Base-by-base conservation (phyloP, 92 coral and sea anemone species). In the Parazoanthus darwini region DNA sequence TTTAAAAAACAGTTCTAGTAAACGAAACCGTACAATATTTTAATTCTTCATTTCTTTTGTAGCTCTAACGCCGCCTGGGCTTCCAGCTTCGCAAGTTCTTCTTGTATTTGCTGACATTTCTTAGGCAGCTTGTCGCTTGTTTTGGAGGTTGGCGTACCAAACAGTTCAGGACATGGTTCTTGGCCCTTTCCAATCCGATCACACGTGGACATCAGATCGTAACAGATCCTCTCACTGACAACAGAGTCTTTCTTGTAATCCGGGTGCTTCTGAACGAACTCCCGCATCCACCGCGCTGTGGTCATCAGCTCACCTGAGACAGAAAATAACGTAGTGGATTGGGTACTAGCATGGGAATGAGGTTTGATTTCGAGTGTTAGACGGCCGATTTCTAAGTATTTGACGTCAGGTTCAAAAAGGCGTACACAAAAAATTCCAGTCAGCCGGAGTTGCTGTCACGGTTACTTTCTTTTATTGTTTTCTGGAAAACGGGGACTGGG, bases 201-300 rank as follows among this genome's bases (percentile, higher is more conserved):
- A 71, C 98, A 95, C 48, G 94, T 91, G 90, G 88, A 89, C 88
- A 97, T 51, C 6, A 97, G 94, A 65, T 97, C 99, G 89, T 97
- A 97, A 91, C 94, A 91, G 84, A 97, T 93, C 44, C 86, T 74
- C 50, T 97, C 99, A 33, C 89, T 90, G 83, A 97, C 94, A 22
- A 97, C 96, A 2, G 99, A 97, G 91, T 95, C 99, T 44, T 94
- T 88, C 80, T 92, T 94, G 93, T 97, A 97, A 50, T 94, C 98
- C 0, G 98, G 94, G 58, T 97, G 99, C 46, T 67, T 51, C 65
- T 78, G 90, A 35, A 97, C 97, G 76, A 94, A 97, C 79, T 79
- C 91, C 9, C 99, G 93, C 92, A 97, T 94, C 99, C 99, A 97
- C 50, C 94, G 98, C 3, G 99, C 99, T 39, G 99, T 97, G 23